Percentiles rank a stretch among this genome's conserved stretches.
These are phyloP conservation scores for Abramis brama DNA, from an alignment of 2,113 vertebrate genomes.

Conservation along the genomic window DNA sequence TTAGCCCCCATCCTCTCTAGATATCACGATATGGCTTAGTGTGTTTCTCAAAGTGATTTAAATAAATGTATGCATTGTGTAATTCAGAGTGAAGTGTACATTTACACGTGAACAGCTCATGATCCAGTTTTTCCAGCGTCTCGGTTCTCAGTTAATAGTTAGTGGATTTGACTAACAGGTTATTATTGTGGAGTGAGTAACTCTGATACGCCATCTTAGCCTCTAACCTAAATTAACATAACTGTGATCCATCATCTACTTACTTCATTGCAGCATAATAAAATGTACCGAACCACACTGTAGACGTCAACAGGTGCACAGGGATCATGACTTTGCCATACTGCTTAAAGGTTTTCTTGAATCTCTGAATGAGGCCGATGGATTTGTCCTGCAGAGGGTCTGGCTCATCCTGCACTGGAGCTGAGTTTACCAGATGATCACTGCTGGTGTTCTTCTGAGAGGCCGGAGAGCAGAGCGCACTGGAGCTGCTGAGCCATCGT, in stretches of 20 bases:
- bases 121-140: too few species aligned
- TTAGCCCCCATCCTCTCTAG: too few species aligned
- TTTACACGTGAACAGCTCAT: too few species aligned
- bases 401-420: constrained; percentile 66
- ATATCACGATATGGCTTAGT: too few species aligned
- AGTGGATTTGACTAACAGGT: not conserved
- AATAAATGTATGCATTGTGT: too few species aligned
- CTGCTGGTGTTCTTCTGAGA: constrained; percentile 57
- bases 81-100: too few species aligned
- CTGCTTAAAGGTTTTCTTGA: constrained; percentile 95
- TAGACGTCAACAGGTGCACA: constrained; percentile 91
- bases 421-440: not conserved
- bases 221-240: not conserved
- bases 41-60: too few species aligned
- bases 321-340: constrained; percentile 98
- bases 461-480: constrained; percentile 57
- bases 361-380: constrained; percentile 88
- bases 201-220: too few species aligned
- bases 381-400: constrained; percentile 95
- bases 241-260: constrained; percentile 62
- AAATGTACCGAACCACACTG: constrained; percentile 92
- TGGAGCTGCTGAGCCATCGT: constrained; percentile 70
- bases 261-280: constrained; percentile 97
- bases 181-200: too few species aligned
- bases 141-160: too few species aligned